Percentiles rank a stretch among this genome's conserved stretches.
Evolutionary conservation across 2,888 invertebrate species (phyloP).

Genomic region (Fragum fragum): DNA sequence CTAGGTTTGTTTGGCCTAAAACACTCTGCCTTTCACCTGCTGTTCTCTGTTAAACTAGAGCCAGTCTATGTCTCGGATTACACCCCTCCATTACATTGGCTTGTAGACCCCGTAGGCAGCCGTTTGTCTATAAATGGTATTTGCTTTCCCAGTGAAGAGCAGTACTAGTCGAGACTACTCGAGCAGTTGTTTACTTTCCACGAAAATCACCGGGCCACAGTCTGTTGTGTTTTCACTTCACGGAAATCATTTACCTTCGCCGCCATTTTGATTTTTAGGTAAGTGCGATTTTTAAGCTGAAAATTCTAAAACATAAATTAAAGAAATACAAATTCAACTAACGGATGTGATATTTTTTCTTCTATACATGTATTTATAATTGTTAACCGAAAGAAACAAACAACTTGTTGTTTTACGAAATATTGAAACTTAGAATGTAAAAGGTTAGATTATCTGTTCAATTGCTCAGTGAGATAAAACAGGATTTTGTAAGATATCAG

Average conservation of each 20-base stretch:
- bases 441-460: too few species aligned
- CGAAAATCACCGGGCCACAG: slow-evolving; percentile 2
- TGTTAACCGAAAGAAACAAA: too few species aligned
- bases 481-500: too few species aligned
- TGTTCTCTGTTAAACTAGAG: slow-evolving; percentile 13
- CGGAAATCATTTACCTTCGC: slow-evolving; percentile 1
- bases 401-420: too few species aligned
- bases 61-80: slow-evolving; percentile 18
- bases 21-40: slow-evolving; percentile 10
- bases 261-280: slow-evolving; percentile 25
- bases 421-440: background rate
- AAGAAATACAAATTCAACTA: too few species aligned
- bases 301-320: too few species aligned
- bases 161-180: background rate
- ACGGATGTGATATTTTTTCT: too few species aligned
- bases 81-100: slow-evolving; percentile 15
- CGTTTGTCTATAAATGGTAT: slow-evolving; percentile 27
- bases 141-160: slow-evolving; percentile 14
- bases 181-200: slow-evolving; percentile 11
- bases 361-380: too few species aligned
- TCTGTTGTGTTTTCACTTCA: slow-evolving; percentile 10
- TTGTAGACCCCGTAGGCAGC: slow-evolving; percentile 17
- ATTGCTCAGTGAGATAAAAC: too few species aligned
- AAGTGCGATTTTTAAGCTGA: slow-evolving; percentile 4
- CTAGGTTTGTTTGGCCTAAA: too few species aligned